Evolutionary conservation across 2,113 vertebrate species (phyloP), one percentile per base, ranked within the genome.

Genomic region (Candoia aspera): DNA sequence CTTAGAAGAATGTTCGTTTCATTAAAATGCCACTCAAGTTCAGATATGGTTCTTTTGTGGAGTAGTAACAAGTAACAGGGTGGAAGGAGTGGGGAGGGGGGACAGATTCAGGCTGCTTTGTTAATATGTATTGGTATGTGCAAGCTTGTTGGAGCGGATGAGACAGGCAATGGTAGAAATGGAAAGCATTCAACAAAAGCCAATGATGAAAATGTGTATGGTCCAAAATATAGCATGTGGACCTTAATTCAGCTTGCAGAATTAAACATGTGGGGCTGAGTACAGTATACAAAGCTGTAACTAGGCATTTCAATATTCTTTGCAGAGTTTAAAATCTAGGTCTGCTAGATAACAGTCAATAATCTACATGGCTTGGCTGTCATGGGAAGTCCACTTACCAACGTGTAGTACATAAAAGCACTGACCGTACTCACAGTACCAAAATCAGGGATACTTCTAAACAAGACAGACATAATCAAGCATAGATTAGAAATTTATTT

Each of bases 21-120:
- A 91, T 89, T 94, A 93, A 95, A 95, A 93, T 93, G 68, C 59
- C 93, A 89, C 94, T 95, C 91, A 84, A 95, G 96, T 92, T 86
- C 59, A 54, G 91, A 91, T 93, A 49, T 58, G 86, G 59, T 59
- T 94, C 91, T 95, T 93, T 59, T 73, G 57, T 58, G 59, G 93
- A 60, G 92, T 91, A 91, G 95, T 68, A 93, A 94, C 58, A 49
- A 55, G 58, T 11, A 87, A 85, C 3, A 8, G 21, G 26, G 49
- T 2, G 29, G 37, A 37, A 0, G 2, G n/a, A 23, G 49, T 12
- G 23, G 83, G 1, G 21, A n/a, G n/a, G 57, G 6, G 88, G 95
- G 94, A 57, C 54, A 83, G 60, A 29, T 54, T 62, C 42, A 23
- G 42, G 64, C 55, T 54, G 54, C 85, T 90, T 54, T 87, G 85